These are phyloP conservation scores for Polydrusus pterygomalis DNA, from an alignment of 2,888 invertebrate species.

Conservation along the genomic window DNA sequence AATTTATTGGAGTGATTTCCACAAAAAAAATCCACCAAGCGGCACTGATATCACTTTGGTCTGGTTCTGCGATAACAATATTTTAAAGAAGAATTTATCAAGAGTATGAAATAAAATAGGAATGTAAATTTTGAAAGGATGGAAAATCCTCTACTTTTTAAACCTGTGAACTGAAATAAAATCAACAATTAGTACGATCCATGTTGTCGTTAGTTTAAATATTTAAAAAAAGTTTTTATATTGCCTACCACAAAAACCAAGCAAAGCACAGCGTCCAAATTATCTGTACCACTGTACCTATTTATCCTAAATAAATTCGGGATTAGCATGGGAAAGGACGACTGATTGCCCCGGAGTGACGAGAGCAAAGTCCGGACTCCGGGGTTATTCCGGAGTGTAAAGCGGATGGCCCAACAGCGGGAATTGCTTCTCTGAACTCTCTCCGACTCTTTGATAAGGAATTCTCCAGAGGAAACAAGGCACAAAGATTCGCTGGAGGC, in stretches of 20 bases:
- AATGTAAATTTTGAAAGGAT: too few relatives aligned
- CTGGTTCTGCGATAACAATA: too few relatives aligned
- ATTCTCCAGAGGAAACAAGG: conserved; percentile 54
- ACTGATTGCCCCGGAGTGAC: conserved; percentile 67
- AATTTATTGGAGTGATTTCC: too few relatives aligned
- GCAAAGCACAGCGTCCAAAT: conserved; percentile 3
- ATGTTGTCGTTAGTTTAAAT: too few relatives aligned
- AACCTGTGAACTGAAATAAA: too few relatives aligned
- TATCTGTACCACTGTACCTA: conserved; percentile 18
- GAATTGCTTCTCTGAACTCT: conserved; percentile 54
- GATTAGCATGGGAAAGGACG: conserved; percentile 70
- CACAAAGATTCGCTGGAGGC: conserved; percentile 55
- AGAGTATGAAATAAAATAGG: too few relatives aligned
- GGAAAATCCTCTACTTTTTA: too few relatives aligned
- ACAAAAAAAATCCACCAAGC: too few relatives aligned
- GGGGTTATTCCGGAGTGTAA: conserved; percentile 51
- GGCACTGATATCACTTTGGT: too few relatives aligned
- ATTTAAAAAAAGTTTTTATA: too few relatives aligned
- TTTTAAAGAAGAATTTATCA: too few relatives aligned
- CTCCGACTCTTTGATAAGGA: conserved; percentile 56
- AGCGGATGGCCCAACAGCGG: conserved; percentile 52
- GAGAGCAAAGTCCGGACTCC: conserved; percentile 55
- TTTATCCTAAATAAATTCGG: conserved; percentile 57
- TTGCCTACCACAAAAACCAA: neutral
- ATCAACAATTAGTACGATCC: too few relatives aligned